Evolutionary conservation across 2,888 invertebrate species (phyloP).

Genomic region (Diplolepis rosae): DNA sequence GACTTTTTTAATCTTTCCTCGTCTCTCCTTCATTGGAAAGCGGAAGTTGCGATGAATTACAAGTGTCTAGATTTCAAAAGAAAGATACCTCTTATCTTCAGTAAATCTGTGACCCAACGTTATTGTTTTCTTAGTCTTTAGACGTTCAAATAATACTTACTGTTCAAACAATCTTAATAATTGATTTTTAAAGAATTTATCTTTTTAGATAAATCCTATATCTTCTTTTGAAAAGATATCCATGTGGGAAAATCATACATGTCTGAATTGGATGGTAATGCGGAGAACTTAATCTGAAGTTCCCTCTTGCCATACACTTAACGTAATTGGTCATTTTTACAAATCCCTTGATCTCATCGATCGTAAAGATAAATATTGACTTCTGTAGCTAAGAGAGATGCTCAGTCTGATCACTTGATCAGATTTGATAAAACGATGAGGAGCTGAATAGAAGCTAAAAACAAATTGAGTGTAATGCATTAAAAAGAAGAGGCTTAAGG

Average conservation of each 20-base stretch:
- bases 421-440: background rate
- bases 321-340: background rate
- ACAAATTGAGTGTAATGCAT: background rate
- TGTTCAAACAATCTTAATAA: background rate
- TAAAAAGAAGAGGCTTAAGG: background rate
- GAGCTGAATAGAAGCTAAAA: background rate
- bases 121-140: background rate
- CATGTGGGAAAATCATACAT: background rate
- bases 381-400: background rate
- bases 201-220: background rate
- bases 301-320: background rate
- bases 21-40: slow-evolving; percentile 24
- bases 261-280: background rate
- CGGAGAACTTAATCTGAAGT: background rate
- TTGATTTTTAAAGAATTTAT: background rate
- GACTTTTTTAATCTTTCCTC: slow-evolving; percentile 13
- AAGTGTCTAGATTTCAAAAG: slow-evolving; percentile 7
- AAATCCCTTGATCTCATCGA: background rate
- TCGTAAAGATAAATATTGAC: background rate
- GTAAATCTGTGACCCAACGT: background rate
- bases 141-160: background rate
- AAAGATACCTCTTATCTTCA: slow-evolving; percentile 13
- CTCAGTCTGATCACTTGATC: background rate
- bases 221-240: background rate
- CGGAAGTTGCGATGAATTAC: slow-evolving; percentile 15